These are phyloP conservation scores for Drosophila macrospina DNA, from an alignment of 2,888 invertebrate genomes.

Conservation along the genomic window DNA sequence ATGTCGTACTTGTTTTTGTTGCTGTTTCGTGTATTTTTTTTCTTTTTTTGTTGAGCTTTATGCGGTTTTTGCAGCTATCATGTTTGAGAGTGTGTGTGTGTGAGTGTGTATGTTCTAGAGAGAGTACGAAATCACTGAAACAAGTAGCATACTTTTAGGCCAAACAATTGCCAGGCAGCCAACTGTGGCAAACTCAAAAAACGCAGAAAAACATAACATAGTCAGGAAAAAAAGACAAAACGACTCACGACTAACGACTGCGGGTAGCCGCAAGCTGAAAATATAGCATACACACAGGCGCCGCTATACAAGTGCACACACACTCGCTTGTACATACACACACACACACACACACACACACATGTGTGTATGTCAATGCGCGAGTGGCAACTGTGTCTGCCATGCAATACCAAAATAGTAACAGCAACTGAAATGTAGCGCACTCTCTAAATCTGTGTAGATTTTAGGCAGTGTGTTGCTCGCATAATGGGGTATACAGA, in stretches of 20 bases:
- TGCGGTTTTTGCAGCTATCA: conserved; percentile 61
- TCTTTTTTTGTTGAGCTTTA: conserved; percentile 49
- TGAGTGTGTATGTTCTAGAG: conserved; percentile 16
- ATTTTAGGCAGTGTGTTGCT: conserved; percentile 18
- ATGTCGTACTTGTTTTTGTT: conserved; percentile 49
- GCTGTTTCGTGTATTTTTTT: too few species aligned
- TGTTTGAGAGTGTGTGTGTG: conserved; percentile 29
- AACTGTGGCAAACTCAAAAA: conserved; percentile 60
- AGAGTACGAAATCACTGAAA: conserved; percentile 61
- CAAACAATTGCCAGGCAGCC: conserved; percentile 70
- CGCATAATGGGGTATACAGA: conserved; percentile 1
- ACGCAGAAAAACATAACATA: conserved; percentile 33
- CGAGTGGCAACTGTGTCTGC: conserved; percentile 46
- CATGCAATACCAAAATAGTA: conserved; percentile 26
- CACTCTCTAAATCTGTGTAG: conserved; percentile 39
- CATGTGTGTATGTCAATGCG: conserved; percentile 45
- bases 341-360: conserved; percentile 6
- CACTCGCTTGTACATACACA: neutral
- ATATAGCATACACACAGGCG: conserved; percentile 31
- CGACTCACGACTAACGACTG: conserved; percentile 52
- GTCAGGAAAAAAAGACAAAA: conserved; percentile 24
- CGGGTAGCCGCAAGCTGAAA: conserved; percentile 55
- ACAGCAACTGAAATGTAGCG: conserved; percentile 40
- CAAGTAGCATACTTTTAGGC: conserved; percentile 77
- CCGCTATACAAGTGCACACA: conserved; percentile 14